Evolutionary conservation across 2,113 vertebrate species (phyloP).

Genomic region (Phycodurus eques): DNA sequence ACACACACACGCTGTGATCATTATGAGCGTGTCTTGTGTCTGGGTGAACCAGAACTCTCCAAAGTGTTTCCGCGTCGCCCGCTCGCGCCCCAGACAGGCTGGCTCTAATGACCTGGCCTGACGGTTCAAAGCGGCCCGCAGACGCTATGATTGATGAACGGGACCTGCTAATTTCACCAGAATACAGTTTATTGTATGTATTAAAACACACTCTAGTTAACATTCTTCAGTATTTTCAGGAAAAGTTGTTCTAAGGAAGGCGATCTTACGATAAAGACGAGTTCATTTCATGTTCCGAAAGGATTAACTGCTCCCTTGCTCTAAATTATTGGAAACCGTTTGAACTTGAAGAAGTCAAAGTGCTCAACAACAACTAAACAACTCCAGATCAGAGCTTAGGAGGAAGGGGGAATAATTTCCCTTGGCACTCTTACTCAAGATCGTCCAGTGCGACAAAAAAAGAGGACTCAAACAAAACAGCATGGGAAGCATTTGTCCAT

Average conservation of each 20-base stretch:
- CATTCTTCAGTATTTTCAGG: constrained; percentile 65
- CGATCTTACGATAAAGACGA: constrained; percentile 70
- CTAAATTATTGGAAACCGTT: constrained; percentile 51
- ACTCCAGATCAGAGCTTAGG: constrained; percentile 42
- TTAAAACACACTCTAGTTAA: constrained; percentile 59
- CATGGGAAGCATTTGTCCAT: constrained; percentile 66
- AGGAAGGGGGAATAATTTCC: constrained; percentile 35
- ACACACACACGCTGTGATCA: constrained; percentile 39
- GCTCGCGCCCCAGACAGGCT: constrained; percentile 66
- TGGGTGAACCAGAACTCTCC: constrained; percentile 70
- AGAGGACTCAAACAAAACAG: constrained; percentile 25
- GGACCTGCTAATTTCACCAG: constrained; percentile 73
- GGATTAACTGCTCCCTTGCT: constrained; percentile 61
- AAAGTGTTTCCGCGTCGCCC: constrained; percentile 76
- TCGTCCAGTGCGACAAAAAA: constrained; percentile 34
- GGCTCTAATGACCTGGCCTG: constrained; percentile 73
- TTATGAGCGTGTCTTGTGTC: constrained; percentile 69
- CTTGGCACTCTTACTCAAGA: constrained; percentile 30
- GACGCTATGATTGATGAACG: constrained; percentile 76
- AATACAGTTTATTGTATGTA: constrained; percentile 75
- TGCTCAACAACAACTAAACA: constrained; percentile 50
- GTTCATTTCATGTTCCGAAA: constrained; percentile 50
- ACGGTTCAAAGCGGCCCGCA: constrained; percentile 73
- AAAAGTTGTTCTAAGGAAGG: constrained; percentile 50
- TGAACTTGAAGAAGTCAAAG: constrained; percentile 57